Evolutionary conservation across 2,113 vertebrate genomes (phyloP).

Genomic region (Mellivora capensis): DNA sequence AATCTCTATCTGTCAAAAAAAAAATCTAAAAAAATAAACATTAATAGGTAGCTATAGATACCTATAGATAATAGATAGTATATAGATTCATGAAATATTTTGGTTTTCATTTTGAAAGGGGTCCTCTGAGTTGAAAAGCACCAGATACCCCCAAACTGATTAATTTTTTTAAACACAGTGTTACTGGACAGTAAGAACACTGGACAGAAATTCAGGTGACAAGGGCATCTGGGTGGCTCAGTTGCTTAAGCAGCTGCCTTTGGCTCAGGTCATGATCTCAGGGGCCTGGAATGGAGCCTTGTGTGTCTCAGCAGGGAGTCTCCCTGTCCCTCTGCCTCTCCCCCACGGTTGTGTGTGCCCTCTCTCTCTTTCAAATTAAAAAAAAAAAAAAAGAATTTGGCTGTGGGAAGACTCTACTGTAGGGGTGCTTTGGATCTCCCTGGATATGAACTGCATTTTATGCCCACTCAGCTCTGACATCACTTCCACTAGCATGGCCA

Average conservation of each 20-base stretch:
- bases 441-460: not conserved
- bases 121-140: not conserved
- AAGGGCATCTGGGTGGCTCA: not conserved
- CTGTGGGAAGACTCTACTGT: accelerated
- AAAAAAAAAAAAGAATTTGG: not conserved
- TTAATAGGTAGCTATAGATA: not conserved
- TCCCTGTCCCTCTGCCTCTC: not conserved
- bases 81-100: not conserved
- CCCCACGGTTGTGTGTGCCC: not conserved
- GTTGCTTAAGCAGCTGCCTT: not conserved
- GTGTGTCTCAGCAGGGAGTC: not conserved
- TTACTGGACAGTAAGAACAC: not conserved
- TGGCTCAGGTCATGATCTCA: not conserved
- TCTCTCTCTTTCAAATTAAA: not conserved
- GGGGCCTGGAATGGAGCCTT: not conserved
- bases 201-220: not conserved
- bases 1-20: too few relatives aligned
- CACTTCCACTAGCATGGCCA: not conserved
- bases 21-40: not conserved
- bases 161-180: not conserved
- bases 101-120: not conserved
- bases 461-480: too few relatives aligned
- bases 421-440: not conserved
- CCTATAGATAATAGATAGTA: too few relatives aligned
- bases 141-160: not conserved